Conservation (phyloP, 2,888 invertebrate species). For the Drosophila atroscutellata region DNA sequence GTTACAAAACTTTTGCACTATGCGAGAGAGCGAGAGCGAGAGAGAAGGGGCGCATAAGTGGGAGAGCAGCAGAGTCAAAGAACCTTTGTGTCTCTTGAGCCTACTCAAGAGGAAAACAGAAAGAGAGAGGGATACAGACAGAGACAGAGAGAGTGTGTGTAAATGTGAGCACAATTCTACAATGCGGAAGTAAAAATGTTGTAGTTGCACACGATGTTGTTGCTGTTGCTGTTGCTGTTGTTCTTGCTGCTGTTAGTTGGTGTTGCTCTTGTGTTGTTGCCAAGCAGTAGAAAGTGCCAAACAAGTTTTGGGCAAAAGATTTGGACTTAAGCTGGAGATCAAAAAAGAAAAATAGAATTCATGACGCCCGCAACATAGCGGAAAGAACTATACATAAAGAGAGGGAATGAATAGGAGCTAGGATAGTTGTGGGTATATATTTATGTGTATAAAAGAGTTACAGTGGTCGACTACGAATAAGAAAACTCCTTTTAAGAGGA, state of each 20-base stretch:
- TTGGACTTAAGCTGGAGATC: slow-evolving; percentile 10
- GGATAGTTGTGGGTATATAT: neutral
- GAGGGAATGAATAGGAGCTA: neutral
- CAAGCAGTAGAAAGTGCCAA: slow-evolving; percentile 60
- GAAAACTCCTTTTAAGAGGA: neutral
- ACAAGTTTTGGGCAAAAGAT: slow-evolving; percentile 52
- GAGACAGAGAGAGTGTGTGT: neutral
- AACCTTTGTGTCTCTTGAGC: slow-evolving; percentile 59
- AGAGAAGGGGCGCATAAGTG: slow-evolving; percentile 28
- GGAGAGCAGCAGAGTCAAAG: slow-evolving; percentile 55
- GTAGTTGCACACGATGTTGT: slow-evolving; percentile 46
- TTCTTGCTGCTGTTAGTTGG: slow-evolving; percentile 23
- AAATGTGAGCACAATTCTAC: slow-evolving; percentile 39
- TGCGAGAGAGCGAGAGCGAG: slow-evolving; percentile 25
- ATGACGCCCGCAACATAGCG: slow-evolving; percentile 55
- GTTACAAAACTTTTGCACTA: slow-evolving; percentile 65
- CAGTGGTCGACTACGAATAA: too few relatives aligned
- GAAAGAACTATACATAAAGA: slow-evolving; percentile 29
- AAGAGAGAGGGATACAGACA: neutral
- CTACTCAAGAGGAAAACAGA: slow-evolving; percentile 7
- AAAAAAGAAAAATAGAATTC: slow-evolving; percentile 6
- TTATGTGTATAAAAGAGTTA: neutral
- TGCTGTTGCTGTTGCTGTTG: slow-evolving; percentile 14
- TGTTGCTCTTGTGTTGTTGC: slow-evolving; percentile 33
- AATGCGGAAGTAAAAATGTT: slow-evolving; percentile 73